phyloP scores from a whole-genome alignment of 2,113 vertebrate species.

The Pseudopipra pipra region DNA sequence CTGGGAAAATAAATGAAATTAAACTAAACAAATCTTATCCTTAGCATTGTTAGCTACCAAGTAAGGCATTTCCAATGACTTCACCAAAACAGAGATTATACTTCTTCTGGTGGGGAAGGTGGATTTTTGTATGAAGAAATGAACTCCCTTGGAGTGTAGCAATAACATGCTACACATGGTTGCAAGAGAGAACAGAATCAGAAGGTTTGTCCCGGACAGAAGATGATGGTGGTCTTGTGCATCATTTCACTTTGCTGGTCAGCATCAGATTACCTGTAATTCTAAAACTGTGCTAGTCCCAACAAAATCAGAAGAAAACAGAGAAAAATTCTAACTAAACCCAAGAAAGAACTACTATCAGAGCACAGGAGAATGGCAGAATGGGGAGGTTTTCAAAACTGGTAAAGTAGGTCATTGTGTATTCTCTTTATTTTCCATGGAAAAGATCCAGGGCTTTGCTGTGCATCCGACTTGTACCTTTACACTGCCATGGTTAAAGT shows the following conservation, averaged over 20 bases:
- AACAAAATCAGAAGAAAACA: not conserved
- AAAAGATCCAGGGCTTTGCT: not conserved
- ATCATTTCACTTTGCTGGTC: not conserved
- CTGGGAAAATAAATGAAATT: not conserved
- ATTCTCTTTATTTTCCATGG: not conserved
- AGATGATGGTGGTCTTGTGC: not conserved
- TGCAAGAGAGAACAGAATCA: not conserved
- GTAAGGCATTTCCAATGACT: not conserved
- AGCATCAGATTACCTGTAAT: not conserved
- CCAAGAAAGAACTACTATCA: not conserved
- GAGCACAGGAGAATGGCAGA: not conserved
- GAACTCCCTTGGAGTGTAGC: not conserved
- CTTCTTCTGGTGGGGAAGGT: not conserved
- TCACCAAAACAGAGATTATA: not conserved
- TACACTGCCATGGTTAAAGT: not conserved
- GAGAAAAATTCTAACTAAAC: not conserved
- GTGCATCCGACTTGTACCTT: not conserved
- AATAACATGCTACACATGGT: not conserved
- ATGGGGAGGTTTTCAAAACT: not conserved
- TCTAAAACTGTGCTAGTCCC: not conserved
- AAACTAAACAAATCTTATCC: not conserved
- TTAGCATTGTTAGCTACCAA: not conserved
- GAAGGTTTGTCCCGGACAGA: not conserved
- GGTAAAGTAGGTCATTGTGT: not conserved
- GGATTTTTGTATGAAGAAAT: not conserved